phyloP scores from a whole-genome alignment of 35 echinoderm and acorn worm genomes.

The Diadema setosum region DNA sequence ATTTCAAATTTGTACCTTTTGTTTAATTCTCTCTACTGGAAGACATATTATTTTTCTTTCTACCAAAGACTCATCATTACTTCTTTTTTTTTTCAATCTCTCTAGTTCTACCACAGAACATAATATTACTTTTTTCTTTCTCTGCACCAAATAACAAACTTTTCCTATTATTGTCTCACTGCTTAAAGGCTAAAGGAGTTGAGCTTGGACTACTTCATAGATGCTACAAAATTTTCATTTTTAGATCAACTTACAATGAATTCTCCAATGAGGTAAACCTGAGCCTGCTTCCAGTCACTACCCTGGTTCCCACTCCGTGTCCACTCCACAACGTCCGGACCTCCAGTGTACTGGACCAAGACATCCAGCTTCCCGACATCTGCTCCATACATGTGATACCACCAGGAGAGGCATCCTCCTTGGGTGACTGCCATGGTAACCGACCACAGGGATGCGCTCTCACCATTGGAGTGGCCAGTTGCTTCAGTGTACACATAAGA shows the following conservation, averaged over 20 bases:
- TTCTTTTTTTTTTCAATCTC: background rate
- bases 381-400: conserved; percentile 91
- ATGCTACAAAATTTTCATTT: too few species aligned
- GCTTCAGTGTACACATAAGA: conserved; percentile 75
- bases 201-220: too few species aligned
- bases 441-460: conserved; percentile 42
- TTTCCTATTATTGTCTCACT: too few species aligned
- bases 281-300: conserved; percentile 59
- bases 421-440: conserved; percentile 2
- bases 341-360: conserved; percentile 1
- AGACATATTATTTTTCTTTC: too few species aligned
- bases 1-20: too few species aligned
- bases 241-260: conserved; percentile 61
- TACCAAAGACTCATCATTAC: background rate
- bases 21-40: too few species aligned
- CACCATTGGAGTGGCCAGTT: background rate
- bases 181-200: too few species aligned
- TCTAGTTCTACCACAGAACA: too few species aligned
- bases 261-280: conserved; percentile 44
- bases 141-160: too few species aligned
- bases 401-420: conserved; percentile 73
- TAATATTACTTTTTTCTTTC: too few species aligned
- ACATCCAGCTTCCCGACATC: conserved; percentile 55
- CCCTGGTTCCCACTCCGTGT: conserved; percentile 78
- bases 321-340: conserved; percentile 33